phyloP scores from a whole-genome alignment of 2,888 invertebrate species.

The Leptarthrus brevirostris region DNA sequence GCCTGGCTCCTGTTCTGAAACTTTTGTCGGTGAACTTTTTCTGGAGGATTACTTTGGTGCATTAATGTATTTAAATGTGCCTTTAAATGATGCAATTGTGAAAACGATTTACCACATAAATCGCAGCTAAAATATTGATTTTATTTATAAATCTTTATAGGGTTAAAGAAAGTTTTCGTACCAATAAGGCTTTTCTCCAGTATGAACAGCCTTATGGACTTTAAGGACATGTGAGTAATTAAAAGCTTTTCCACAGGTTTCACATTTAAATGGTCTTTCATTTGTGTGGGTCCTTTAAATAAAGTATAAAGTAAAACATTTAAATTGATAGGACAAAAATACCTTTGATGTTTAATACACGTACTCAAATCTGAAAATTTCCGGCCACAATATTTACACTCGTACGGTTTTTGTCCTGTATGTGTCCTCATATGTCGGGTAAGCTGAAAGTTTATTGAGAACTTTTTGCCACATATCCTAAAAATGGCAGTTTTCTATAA shows the following conservation, averaged over 20 bases:
- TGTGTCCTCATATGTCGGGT: conserved; percentile 66
- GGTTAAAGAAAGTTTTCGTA: conserved; percentile 55
- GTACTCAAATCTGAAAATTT: conserved; percentile 65
- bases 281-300: conserved; percentile 63
- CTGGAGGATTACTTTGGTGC: conserved; percentile 57
- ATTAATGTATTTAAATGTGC: conserved; percentile 64
- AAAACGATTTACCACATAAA: conserved; percentile 63
- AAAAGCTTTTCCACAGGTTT: conserved; percentile 64
- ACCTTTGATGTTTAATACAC: conserved; percentile 66
- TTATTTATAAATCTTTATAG: background rate
- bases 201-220: conserved; percentile 63
- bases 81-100: conserved; percentile 64
- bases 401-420: conserved; percentile 64
- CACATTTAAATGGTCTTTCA: conserved; percentile 63
- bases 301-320: conserved; percentile 8
- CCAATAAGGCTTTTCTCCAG: conserved; percentile 65
- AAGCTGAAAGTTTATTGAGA: conserved; percentile 65
- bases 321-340: conserved; percentile 5
- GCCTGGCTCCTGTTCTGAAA: background rate
- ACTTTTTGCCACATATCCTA: conserved; percentile 64
- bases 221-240: conserved; percentile 65
- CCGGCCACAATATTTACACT: conserved; percentile 63
- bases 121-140: conserved; percentile 58
- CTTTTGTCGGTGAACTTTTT: background rate
- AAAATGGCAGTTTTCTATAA: too few species aligned